Evolutionary conservation across 2,113 vertebrate genomes (phyloP), one percentile per base, ranked within the genome.

Genomic region (Butorides virescens): DNA sequence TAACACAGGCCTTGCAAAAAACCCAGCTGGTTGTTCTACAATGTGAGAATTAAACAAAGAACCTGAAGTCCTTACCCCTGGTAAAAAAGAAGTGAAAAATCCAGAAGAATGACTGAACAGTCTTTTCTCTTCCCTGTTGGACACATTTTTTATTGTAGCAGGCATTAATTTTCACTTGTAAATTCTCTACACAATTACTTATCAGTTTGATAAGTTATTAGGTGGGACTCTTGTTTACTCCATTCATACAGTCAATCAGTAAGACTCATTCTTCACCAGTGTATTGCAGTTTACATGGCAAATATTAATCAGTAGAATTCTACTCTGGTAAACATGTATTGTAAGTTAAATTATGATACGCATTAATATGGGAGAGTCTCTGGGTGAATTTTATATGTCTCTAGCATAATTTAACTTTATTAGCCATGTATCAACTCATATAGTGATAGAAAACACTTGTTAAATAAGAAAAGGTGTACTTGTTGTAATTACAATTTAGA

Each of bases 221-320:
- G 63, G 14, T 88, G 10, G 13, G 52, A 90, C 17, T 73, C 4
- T 92, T 87, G 88, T 95, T 97, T 89, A 90, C 37, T 72, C 21
- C 63, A 49, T 85, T 87, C 39, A 74, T 86, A 42, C 34, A 76
- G 18, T 90, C 82, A 75, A 71, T 92, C 91, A 92, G 18, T n/a
- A 65, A 66, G 30, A 61, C 19, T 91, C 85, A 78, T 81, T 95
- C 58, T 67, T 94, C 55, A 72, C 46, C 16, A 90, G 27, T 37
- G 62, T 53, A 81, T 92, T 86, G 53, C 34, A 78, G 55, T 97
- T 95, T 97, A 80, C 82, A 63, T 27, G 75, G 59, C 53, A 97
- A 92, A 95, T 87, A 96, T 95, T 94, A 97, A 95, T 97, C 96
- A 95, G 50, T 44, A 83, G 36, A 82, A 93, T 94, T 91, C 63